These are phyloP conservation scores for Microplitis mediator DNA, from an alignment of 1,140 invertebrate genomes.

Conservation along the genomic window DNA sequence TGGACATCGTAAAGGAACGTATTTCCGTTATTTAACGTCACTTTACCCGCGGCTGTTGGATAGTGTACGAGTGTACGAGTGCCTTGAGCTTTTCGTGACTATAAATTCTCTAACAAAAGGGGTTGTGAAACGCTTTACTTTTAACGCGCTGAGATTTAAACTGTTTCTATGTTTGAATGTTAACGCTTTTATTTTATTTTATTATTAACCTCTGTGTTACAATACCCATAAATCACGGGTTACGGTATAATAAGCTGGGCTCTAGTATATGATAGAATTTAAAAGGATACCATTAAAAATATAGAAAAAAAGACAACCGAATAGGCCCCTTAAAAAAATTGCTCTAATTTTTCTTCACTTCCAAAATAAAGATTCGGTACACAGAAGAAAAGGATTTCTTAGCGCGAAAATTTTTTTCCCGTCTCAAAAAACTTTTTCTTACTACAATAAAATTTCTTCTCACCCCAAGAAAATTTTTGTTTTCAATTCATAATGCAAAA, in stretches of 20 bases:
- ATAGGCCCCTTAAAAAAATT: too few species aligned
- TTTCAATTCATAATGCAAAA: too few species aligned
- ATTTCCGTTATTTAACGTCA: slow-evolving; percentile 4
- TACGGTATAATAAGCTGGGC: neutral
- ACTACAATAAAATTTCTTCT: too few species aligned
- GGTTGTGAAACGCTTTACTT: neutral
- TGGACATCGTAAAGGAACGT: neutral
- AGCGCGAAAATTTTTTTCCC: too few species aligned
- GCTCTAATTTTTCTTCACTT: too few species aligned
- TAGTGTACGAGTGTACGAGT: too few species aligned
- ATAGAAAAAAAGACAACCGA: too few species aligned
- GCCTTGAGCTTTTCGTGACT: neutral
- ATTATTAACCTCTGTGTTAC: neutral
- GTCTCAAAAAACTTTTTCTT: too few species aligned
- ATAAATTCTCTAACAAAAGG: slow-evolving; percentile 1
- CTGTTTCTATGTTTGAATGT: neutral
- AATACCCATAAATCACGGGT: neutral
- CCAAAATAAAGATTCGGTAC: too few species aligned
- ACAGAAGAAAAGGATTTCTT: too few species aligned
- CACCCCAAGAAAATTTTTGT: too few species aligned
- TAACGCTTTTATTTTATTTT: neutral
- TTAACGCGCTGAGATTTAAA: neutral
- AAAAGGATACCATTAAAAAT: too few species aligned
- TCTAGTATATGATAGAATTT: neutral
- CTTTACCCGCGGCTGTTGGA: neutral